Evolutionary conservation across 2,888 invertebrate species (phyloP).

Genomic region (Melinaea marsaeus): DNA sequence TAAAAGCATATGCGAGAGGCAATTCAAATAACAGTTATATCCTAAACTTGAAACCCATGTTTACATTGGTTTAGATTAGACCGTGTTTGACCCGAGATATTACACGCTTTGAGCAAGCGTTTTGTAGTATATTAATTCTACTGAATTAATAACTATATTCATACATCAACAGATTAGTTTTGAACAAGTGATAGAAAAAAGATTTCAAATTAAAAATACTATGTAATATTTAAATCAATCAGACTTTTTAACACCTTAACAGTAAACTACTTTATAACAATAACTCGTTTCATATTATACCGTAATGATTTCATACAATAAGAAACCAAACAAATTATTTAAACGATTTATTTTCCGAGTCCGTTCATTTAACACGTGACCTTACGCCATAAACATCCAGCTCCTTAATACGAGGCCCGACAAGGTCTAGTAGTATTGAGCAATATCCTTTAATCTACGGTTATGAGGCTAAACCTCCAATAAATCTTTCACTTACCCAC

Average conservation of each 20-base stretch:
- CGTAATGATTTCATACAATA: neutral
- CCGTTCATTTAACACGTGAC: slow-evolving; percentile 33
- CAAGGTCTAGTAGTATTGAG: slow-evolving; percentile 47
- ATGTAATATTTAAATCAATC: too few relatives aligned
- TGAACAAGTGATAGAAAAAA: too few relatives aligned
- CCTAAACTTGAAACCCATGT: slow-evolving; percentile 39
- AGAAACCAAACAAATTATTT: neutral
- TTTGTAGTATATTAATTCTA: slow-evolving; percentile 40
- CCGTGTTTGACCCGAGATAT: slow-evolving; percentile 48
- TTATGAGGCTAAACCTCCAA: slow-evolving; percentile 74
- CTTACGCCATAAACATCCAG: slow-evolving; percentile 22
- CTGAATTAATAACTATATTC: neutral
- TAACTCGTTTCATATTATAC: neutral
- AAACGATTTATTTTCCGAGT: neutral
- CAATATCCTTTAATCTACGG: slow-evolving; percentile 67
- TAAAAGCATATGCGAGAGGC: slow-evolving; percentile 16
- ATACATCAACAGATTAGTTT: too few relatives aligned
- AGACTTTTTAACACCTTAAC: too few relatives aligned
- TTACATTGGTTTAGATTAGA: slow-evolving; percentile 58
- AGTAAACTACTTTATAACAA: too few relatives aligned
- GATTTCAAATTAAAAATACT: too few relatives aligned
- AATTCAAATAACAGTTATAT: slow-evolving; percentile 32
- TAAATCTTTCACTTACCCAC: slow-evolving; percentile 73
- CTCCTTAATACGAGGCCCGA: slow-evolving; percentile 46
- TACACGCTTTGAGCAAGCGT: slow-evolving; percentile 40